phyloP scores from a whole-genome alignment of 2,113 vertebrate species.

The Strix aluco region DNA sequence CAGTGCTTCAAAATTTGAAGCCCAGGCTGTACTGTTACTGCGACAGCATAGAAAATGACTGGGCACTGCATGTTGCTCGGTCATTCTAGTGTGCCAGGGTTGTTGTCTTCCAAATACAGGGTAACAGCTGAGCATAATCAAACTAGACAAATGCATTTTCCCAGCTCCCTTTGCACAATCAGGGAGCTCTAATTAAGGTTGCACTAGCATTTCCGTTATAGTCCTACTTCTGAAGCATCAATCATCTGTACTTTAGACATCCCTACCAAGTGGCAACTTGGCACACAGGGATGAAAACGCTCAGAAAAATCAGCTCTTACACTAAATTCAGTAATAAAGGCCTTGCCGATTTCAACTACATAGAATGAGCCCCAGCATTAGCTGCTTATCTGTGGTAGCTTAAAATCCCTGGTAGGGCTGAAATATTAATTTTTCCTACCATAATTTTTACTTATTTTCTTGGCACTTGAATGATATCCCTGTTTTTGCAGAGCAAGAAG shows the following conservation, averaged over 20 bases:
- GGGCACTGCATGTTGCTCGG: neutral
- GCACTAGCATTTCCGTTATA: neutral
- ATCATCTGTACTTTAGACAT: neutral
- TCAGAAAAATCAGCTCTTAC: neutral
- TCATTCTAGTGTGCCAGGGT: neutral
- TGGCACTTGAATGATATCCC: neutral
- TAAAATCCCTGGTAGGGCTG: neutral
- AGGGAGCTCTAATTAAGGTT: neutral
- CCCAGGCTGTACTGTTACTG: no score
- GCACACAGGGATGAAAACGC: neutral
- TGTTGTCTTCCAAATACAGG: neutral
- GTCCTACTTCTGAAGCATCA: neutral
- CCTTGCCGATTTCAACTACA: neutral
- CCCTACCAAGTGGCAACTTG: neutral
- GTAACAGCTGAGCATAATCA: neutral
- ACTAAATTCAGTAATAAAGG: neutral
- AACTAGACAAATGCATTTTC: neutral
- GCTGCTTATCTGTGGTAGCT: neutral
- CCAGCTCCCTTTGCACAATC: neutral
- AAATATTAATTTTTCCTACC: neutral
- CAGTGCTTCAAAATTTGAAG: neutral
- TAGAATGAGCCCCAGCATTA: neutral
- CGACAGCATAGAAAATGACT: neutral
- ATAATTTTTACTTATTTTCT: neutral
- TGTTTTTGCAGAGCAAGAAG: neutral